phyloP scores from a whole-genome alignment of 2,113 vertebrate genomes.

The Tachysurus fulvidraco region DNA sequence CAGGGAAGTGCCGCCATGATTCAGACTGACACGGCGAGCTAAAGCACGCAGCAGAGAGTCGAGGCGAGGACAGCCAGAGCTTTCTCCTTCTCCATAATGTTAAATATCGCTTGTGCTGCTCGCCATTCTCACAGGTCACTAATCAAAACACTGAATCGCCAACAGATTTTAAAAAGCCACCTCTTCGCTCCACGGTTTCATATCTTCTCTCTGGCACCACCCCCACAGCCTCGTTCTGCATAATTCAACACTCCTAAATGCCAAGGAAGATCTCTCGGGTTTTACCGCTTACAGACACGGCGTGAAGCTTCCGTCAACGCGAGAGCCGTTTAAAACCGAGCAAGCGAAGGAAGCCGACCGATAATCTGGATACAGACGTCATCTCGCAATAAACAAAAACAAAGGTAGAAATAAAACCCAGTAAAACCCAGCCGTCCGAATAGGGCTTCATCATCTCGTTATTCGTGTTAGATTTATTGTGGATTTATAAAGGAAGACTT shows the following conservation, averaged over 20 bases:
- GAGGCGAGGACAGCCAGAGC: too few species aligned
- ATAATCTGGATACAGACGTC: not conserved
- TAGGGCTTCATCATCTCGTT: not conserved
- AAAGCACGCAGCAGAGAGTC: too few species aligned
- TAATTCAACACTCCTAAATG: constrained; percentile 36
- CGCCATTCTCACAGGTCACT: not conserved
- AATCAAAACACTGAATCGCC: not conserved
- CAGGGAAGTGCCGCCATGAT: constrained; percentile 18
- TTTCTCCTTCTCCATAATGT: not conserved
- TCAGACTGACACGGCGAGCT: constrained; percentile 36
- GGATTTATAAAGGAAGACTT: too few species aligned
- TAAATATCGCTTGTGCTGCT: not conserved
- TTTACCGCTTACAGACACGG: constrained; percentile 6
- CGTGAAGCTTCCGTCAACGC: not conserved
- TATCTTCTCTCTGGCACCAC: not conserved
- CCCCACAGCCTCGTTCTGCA: not conserved
- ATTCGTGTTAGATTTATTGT: too few species aligned
- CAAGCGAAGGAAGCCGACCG: not conserved
- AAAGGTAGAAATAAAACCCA: not conserved
- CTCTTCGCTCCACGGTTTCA: not conserved
- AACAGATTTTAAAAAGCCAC: not conserved
- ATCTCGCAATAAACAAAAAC: not conserved
- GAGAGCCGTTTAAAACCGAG: not conserved
- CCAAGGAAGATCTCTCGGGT: constrained; percentile 3
- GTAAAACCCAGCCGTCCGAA: too few species aligned